phyloP scores from a whole-genome alignment of 2,113 vertebrate species.

The Lichenostomus cassidix region DNA sequence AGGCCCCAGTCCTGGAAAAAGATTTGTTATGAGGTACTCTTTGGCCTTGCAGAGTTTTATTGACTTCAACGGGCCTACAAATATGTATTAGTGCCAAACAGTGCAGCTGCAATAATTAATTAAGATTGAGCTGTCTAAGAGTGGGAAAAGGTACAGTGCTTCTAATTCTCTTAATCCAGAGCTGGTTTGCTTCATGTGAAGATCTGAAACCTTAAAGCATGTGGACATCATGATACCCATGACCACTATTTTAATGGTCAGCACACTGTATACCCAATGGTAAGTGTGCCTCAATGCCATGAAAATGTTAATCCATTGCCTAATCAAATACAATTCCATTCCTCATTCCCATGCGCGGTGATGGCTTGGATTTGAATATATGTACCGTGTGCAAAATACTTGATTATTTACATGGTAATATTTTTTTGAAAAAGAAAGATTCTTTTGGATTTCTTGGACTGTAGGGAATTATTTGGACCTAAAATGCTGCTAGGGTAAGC shows the following conservation, averaged over 20 bases:
- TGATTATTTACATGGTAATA: not conserved
- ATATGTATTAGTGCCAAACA: not conserved
- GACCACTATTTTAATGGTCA: not conserved
- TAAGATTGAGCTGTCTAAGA: not conserved
- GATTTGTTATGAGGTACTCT: not conserved
- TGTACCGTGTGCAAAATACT: not conserved
- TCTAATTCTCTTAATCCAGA: not conserved
- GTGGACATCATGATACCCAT: not conserved
- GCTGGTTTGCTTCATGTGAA: not conserved
- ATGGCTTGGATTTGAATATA: not conserved
- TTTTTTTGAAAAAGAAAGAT: not conserved
- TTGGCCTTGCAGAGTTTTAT: not conserved
- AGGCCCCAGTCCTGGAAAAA: not conserved
- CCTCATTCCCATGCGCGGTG: not conserved
- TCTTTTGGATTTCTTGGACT: not conserved
- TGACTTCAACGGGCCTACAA: accelerated
- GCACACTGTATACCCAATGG: accelerated
- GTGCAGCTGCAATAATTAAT: constrained; percentile 1
- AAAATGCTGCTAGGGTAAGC: not conserved
- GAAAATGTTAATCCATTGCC: not conserved
- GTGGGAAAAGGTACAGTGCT: not conserved
- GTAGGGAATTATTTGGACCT: not conserved
- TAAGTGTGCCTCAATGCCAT: not conserved
- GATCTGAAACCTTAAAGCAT: not conserved
- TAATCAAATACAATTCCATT: not conserved